phyloP scores from a whole-genome alignment of 1,140 invertebrate species.

The Calliphora vicina region DNA sequence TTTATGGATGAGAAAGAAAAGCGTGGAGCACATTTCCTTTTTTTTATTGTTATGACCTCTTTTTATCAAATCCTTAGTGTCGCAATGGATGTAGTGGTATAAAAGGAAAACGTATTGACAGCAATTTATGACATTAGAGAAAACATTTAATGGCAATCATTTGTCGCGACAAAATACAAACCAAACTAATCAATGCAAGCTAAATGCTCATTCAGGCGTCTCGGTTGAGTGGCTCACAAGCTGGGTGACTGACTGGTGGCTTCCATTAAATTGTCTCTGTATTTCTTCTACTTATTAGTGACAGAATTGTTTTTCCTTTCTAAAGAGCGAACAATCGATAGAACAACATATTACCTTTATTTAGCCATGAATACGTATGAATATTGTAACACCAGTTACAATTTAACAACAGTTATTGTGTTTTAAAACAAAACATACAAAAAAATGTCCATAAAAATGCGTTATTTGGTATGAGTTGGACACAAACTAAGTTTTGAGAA shows the following conservation, averaged over 20 bases:
- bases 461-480: not conserved
- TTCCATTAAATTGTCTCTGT: not conserved
- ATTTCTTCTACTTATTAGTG: not conserved
- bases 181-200: slow-evolving; percentile 26
- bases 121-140: slow-evolving; percentile 37
- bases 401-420: not conserved
- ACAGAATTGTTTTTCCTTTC: too few relatives aligned
- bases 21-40: slow-evolving; percentile 13
- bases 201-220: not conserved
- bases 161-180: slow-evolving; percentile 23
- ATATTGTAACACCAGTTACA: not conserved
- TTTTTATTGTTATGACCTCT: slow-evolving; percentile 6
- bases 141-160: slow-evolving; percentile 37
- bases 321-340: too few relatives aligned
- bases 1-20: not conserved
- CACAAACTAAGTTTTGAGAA: not conserved
- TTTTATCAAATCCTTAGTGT: not conserved
- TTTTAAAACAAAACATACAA: too few relatives aligned
- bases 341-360: not conserved
- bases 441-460: not conserved
- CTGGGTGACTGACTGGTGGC: too few relatives aligned
- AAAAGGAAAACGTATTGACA: slow-evolving; percentile 33
- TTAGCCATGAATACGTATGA: not conserved
- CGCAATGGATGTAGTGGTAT: not conserved
- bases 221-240: not conserved